Base-by-base conservation (phyloP, 2,797 vertebrate genomes). In the Pristis pectinata region DNA sequence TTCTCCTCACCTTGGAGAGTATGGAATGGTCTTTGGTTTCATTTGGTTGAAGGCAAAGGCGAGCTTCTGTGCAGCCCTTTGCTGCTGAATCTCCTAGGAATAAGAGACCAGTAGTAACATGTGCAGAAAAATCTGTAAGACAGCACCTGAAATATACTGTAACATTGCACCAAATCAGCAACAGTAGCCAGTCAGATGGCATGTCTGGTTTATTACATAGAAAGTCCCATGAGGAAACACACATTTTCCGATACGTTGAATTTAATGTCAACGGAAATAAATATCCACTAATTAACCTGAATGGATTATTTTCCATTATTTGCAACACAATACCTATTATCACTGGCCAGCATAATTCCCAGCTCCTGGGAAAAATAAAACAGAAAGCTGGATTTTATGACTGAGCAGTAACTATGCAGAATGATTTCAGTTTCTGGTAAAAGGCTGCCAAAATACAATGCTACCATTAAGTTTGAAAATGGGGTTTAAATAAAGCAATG, bases 21-120 rank as follows among this genome's bases (percentile, higher is more conserved):
- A 99, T 0, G 99, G 99, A 96, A 99, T 99, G 0, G 98, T 98
- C 97, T 99, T 99, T 49, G 99, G 99, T 96, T 99, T 98, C 97
- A 99, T 98, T 96, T 99, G 98, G 96, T 99, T 99, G 96, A 99
- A 99, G 95, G 99, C 99, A 96, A 99, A 99, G 0, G 99, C 99
- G 96, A 99, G 98, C 94, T 99, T 99, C 96, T 99, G 99, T 94
- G 99, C 98, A 94, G 99, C 99, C 97, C 99, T 98, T 95, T 99
- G 99, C 96, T 99, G 99, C 64, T 99, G 99, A 95, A 99, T 99
- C 97, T 99, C 99, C 99, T 99, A 95, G 30, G 96, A 95, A 61
- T n/a, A 95, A 95, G 41, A 92, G 59, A 41, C 59, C 37, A n/a
- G 3, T n/a, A 11, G 83, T 34, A 87, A 59, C 37, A 17, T 30